Conservation (phyloP, 2,113 vertebrate genomes). For the Apistogramma diplotaenia region DNA sequence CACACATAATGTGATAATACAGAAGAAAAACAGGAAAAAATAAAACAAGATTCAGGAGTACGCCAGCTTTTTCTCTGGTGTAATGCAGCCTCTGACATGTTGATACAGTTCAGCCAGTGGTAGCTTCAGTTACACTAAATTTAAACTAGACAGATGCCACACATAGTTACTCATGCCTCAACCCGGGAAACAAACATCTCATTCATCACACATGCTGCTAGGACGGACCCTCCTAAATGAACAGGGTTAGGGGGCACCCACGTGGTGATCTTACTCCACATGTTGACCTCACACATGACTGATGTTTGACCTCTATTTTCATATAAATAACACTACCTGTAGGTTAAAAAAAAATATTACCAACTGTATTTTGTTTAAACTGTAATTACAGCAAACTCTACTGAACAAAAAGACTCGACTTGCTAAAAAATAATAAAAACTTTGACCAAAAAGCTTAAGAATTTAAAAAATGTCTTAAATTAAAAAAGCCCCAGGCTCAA, state of each 20-base stretch:
- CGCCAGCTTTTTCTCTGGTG: constrained; percentile 63
- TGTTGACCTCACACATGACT: constrained; percentile 49
- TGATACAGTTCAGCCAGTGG: constrained; percentile 71
- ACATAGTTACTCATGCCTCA: constrained; percentile 80
- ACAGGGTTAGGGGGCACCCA: constrained; percentile 58
- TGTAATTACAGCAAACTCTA: background rate
- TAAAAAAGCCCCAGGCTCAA: background rate
- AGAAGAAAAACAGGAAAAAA: constrained; percentile 32
- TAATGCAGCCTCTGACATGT: constrained; percentile 68
- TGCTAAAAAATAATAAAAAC: background rate
- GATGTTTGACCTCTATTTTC: constrained; percentile 40
- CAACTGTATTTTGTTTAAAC: background rate
- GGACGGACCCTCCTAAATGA: constrained; percentile 60
- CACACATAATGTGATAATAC: constrained; percentile 25
- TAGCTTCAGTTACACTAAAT: constrained; percentile 84
- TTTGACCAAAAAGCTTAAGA: background rate
- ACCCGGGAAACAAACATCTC: constrained; percentile 78
- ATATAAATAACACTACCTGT: background rate
- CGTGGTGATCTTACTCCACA: constrained; percentile 48
- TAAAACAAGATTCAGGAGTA: constrained; percentile 55
- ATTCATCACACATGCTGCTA: constrained; percentile 63
- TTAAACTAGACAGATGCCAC: constrained; percentile 85
- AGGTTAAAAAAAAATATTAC: background rate
- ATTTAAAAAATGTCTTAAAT: background rate
- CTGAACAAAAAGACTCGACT: background rate